Evolutionary conservation across 2,113 vertebrate species (phyloP).

Genomic region (Podarcis muralis): DNA sequence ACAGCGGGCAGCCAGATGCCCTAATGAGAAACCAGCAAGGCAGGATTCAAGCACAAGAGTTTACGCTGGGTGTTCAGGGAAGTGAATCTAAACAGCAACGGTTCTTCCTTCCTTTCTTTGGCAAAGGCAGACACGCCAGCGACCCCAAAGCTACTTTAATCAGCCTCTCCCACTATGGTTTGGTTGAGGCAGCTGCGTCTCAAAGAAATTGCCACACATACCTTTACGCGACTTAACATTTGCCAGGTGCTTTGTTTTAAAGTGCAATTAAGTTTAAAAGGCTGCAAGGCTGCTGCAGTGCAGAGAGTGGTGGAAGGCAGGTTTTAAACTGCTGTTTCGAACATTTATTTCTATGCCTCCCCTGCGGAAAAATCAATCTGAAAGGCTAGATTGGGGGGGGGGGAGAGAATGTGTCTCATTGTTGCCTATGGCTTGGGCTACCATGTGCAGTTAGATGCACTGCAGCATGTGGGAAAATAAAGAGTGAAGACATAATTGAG

Average conservation of each 20-base stretch:
- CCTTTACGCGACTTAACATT: not conserved
- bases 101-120: not conserved
- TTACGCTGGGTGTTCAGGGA: not conserved
- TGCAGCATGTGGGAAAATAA: not conserved
- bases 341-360: not conserved
- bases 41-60: no score
- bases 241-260: not conserved
- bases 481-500: not conserved
- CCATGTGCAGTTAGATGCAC: not conserved
- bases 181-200: not conserved
- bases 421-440: not conserved
- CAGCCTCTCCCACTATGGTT: not conserved
- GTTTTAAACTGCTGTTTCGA: not conserved
- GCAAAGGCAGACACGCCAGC: accelerated
- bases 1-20: not conserved
- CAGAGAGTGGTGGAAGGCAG: not conserved
- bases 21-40: not conserved
- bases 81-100: not conserved
- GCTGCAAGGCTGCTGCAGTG: not conserved
- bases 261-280: no score
- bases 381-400: not conserved
- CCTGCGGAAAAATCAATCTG: not conserved
- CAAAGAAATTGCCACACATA: not conserved
- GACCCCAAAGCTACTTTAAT: not conserved
- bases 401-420: not conserved